Evolutionary conservation across 1,140 invertebrate species (phyloP).

Genomic region (Condylostylus longicornis): DNA sequence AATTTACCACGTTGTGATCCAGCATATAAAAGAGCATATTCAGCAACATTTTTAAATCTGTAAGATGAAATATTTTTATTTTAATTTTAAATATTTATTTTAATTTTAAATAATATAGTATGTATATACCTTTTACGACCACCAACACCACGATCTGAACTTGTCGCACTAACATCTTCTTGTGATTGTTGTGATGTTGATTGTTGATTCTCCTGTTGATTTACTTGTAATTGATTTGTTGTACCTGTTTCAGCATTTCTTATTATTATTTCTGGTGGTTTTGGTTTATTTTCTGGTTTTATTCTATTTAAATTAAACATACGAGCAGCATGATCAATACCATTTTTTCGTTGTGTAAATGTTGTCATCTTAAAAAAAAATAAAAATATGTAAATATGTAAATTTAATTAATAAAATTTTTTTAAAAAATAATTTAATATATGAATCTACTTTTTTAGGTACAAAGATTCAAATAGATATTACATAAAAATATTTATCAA

Average conservation of each 20-base stretch:
- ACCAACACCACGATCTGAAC: background rate
- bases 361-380: slow-evolving; percentile 1
- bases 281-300: slow-evolving; percentile 6
- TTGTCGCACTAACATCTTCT: background rate
- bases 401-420: background rate
- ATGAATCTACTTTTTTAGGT: no score
- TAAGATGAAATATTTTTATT: no score
- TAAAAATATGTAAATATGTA: background rate
- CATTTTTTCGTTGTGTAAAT: slow-evolving; percentile 5
- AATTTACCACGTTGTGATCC: slow-evolving; percentile 40
- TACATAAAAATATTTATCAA: no score
- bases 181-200: slow-evolving; percentile 15
- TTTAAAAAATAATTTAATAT: no score
- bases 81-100: no score
- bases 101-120: no score
- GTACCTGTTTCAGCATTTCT: background rate
- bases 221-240: background rate
- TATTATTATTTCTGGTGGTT: background rate
- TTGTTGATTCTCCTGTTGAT: background rate
- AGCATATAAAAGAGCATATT: slow-evolving; percentile 39
- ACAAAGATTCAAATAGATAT: no score
- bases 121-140: no score
- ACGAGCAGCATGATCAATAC: slow-evolving; percentile 5
- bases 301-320: slow-evolving; percentile 3
- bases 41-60: slow-evolving; percentile 32